phyloP scores from a whole-genome alignment of 2,888 invertebrate genomes.

The Hypolimnas misippus region DNA sequence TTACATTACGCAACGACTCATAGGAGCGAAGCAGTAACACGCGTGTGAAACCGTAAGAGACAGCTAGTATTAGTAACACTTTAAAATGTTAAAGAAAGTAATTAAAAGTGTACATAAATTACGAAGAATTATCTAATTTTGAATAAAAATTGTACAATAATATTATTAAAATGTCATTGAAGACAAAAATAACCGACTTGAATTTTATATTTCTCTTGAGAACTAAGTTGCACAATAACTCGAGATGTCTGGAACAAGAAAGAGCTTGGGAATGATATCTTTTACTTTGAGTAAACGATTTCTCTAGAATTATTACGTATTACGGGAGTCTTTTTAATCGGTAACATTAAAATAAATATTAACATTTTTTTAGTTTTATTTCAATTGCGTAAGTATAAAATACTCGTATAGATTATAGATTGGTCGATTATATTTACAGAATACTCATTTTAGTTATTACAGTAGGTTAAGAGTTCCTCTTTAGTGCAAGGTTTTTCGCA shows the following conservation, averaged over 20 bases:
- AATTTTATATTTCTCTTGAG: not conserved
- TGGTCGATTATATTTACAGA: not conserved
- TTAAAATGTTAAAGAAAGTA: no score
- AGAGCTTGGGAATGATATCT: not conserved
- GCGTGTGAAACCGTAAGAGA: no score
- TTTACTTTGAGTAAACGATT: constrained; percentile 8
- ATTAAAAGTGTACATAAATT: no score
- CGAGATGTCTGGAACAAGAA: not conserved
- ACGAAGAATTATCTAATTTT: no score
- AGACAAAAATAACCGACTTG: not conserved
- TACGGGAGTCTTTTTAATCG: no score
- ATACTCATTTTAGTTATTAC: not conserved
- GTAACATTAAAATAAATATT: not conserved
- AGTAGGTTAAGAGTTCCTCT: constrained; percentile 29
- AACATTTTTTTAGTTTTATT: no score
- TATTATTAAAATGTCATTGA: no score
- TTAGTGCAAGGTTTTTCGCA: constrained; percentile 52
- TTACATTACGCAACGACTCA: no score
- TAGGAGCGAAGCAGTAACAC: no score
- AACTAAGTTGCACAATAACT: not conserved
- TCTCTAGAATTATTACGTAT: not conserved
- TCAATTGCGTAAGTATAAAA: not conserved
- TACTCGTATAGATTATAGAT: not conserved
- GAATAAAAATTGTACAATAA: no score
- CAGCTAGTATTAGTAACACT: no score